Conservation (phyloP, 2,888 invertebrate genomes). For the Aphidius colemani region DNA sequence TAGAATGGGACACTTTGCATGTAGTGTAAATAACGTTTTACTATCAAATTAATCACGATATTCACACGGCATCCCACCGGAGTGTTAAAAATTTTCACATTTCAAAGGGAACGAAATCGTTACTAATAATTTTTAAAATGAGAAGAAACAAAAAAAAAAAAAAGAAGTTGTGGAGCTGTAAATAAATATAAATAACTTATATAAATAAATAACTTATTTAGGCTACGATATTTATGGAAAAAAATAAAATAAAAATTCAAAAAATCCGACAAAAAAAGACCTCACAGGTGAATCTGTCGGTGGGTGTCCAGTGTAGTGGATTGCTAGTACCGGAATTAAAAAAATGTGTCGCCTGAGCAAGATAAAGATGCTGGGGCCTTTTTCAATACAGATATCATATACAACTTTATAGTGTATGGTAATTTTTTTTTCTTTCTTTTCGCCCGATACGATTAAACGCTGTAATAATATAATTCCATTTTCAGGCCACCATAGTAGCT, state of each 20-base stretch:
- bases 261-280: conserved; percentile 6
- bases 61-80: no score
- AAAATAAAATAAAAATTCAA: no score
- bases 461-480: conserved; percentile 26
- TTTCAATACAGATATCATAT: conserved; percentile 32
- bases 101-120: no score
- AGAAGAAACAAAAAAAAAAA: conserved; percentile 10
- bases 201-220: no score
- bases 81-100: no score
- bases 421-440: no score
- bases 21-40: no score
- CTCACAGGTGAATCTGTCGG: conserved; percentile 7
- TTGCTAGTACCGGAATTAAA: conserved; percentile 22
- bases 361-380: conserved; percentile 22
- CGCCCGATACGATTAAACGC: conserved; percentile 31
- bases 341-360: conserved; percentile 24
- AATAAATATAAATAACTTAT: no score
- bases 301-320: conserved; percentile 13
- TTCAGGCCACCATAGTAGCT: conserved; percentile 17
- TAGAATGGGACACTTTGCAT: no score
- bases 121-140: no score
- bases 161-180: background rate
- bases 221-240: background rate
- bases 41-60: no score
- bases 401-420: conserved; percentile 17